Conservation (phyloP, 2,888 invertebrate genomes). For the Molorchus minor region DNA sequence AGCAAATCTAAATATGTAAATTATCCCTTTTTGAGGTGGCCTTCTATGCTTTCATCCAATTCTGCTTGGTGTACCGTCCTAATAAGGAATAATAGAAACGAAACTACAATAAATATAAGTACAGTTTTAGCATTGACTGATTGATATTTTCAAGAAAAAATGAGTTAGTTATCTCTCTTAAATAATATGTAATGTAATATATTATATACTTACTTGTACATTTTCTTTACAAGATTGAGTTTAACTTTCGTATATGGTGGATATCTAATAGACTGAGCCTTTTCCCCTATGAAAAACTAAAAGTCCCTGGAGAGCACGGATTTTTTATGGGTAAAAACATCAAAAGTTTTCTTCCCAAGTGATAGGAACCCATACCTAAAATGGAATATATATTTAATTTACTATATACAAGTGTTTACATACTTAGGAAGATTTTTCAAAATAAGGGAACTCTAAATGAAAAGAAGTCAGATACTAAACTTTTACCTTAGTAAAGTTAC, state of each 20-base stretch:
- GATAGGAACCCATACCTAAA: slow-evolving; percentile 89
- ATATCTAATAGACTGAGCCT: slow-evolving; percentile 75
- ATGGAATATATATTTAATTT: slow-evolving; percentile 9
- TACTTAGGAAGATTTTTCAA: not conserved
- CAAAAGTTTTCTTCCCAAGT: slow-evolving; percentile 89
- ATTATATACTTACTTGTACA: slow-evolving; percentile 67
- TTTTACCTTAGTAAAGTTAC: not conserved
- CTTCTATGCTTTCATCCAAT: not conserved
- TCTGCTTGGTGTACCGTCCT: not conserved
- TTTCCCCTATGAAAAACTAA: slow-evolving; percentile 75
- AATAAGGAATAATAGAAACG: not conserved
- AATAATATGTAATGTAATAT: not conserved
- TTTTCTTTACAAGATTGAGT: slow-evolving; percentile 67
- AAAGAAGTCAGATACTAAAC: not conserved
- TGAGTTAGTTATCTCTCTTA: too few species aligned
- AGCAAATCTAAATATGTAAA: too few species aligned
- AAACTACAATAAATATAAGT: not conserved
- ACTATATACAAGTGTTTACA: not conserved
- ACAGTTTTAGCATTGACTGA: not conserved
- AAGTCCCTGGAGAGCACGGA: slow-evolving; percentile 78
- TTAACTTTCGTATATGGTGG: slow-evolving; percentile 85
- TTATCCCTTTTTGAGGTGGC: too few species aligned
- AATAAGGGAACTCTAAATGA: not conserved
- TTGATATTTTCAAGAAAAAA: not conserved
- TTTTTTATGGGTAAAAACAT: slow-evolving; percentile 94